Base-by-base conservation (phyloP, 2,888 invertebrate genomes). In the Acronicta alni region DNA sequence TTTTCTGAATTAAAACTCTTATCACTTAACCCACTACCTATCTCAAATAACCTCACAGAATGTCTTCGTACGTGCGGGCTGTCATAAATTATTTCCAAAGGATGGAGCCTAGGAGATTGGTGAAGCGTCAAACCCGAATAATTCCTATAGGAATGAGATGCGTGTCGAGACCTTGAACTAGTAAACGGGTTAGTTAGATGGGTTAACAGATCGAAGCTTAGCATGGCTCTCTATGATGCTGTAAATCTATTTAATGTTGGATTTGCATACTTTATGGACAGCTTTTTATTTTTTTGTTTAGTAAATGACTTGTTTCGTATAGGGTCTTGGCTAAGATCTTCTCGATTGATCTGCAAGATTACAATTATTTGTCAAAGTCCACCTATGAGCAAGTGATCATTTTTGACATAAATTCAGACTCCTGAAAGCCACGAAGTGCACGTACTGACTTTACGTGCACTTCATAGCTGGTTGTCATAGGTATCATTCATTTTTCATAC, bases 21-120 rank as follows among this genome's bases (percentile, higher is more conserved):
- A 9, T 54, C 18, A 55, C 35, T 56, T 49, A 42, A 20, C 9
- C 52, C 51, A 30, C 3, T 16, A 15, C 14, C 23, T 55, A 51
- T 16, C 26, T 51, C 37, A 48, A 71, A 66, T 61, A 83, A 79
- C 79, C 79, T 75, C 76, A 70, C 73, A 75, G 67, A 84, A 85
- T 76, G 74, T 84, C 79, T 79, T 79, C 70, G 57, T 64, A 77
- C 77, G 77, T 76, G 71, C 57, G 67, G 62, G 63, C 69, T 66
- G 74, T 76, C 84, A 85, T 89, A 89, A 88, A 90, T 89, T 87
- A 88, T 88, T 85, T 85, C 74, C 82, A 80, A 83, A 83, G 83
- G 82, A 85, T 82, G 79, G 77, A 75, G 75, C 79, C 72, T 73
- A 68, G 74, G 72, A 80, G 81, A 79, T 83, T 75, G 80, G 74